A percentile compares a stretch with the other conserved stretches of the same genome.
Conservation (phyloP, 2,888 invertebrate genomes). For the Dynastes tityus region DNA sequence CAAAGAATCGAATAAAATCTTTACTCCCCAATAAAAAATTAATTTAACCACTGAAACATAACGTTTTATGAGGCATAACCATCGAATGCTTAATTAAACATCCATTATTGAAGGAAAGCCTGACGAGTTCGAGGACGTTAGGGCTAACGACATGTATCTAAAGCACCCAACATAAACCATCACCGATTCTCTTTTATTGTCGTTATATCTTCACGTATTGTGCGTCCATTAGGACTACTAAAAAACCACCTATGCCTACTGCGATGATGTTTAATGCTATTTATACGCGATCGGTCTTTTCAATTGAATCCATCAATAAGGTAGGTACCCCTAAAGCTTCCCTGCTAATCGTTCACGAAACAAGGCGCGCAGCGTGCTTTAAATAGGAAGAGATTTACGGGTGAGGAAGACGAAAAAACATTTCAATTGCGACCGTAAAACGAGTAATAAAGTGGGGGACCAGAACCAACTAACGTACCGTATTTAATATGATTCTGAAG, state of each 20-base stretch:
- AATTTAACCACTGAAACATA: conserved; percentile 10
- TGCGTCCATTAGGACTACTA: conserved; percentile 7
- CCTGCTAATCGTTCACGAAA: too few species aligned
- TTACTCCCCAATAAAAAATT: conserved; percentile 10
- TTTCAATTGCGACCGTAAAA: conserved; percentile 27
- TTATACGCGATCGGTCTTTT: not conserved
- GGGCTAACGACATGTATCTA: not conserved
- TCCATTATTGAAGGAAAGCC: not conserved
- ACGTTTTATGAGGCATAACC: conserved; percentile 2
- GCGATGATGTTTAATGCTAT: not conserved
- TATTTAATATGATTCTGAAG: conserved; percentile 33
- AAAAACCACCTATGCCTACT: not conserved
- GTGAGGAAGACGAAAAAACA: not conserved
- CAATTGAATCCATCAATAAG: not conserved
- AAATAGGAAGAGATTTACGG: conserved; percentile 2
- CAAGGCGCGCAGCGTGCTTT: not conserved
- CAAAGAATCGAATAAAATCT: not conserved
- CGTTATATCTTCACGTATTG: conserved; percentile 29
- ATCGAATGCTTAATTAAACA: conserved; percentile 16
- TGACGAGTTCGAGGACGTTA: conserved; percentile 10
- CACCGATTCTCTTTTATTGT: conserved; percentile 12
- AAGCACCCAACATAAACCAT: conserved; percentile 3
- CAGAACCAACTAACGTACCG: conserved; percentile 13
- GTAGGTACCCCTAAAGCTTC: not conserved
- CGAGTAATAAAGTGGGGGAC: conserved; percentile 23